These are phyloP conservation scores for Erpetoichthys calabaricus DNA, from an alignment of 2,797 vertebrate species.

Conservation along the genomic window DNA sequence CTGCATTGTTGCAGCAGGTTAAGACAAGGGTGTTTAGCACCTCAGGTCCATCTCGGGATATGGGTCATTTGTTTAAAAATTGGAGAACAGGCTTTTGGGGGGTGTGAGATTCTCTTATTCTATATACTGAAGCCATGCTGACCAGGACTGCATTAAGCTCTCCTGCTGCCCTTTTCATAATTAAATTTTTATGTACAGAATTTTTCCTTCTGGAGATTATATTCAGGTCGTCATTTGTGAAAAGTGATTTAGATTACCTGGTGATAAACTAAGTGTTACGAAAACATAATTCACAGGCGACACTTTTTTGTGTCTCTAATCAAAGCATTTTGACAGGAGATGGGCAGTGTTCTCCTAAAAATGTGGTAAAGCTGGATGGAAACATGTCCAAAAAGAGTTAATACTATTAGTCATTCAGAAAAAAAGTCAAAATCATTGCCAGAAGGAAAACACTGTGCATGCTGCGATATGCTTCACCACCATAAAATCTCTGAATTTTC, in stretches of 20 bases:
- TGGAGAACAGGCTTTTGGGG: not conserved
- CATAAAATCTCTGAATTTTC: slow-evolving; percentile 44
- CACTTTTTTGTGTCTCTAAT: too few species aligned
- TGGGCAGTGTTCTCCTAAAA: too few species aligned
- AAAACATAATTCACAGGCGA: too few species aligned
- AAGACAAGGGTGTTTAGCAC: not conserved
- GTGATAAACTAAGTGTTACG: too few species aligned
- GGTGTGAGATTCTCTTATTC: slow-evolving; percentile 1
- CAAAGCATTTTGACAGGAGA: too few species aligned
- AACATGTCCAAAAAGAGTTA: too few species aligned
- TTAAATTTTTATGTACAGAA: not conserved
- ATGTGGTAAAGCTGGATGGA: too few species aligned
- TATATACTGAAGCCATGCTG: not conserved
- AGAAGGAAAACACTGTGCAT: too few species aligned
- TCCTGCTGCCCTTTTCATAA: not conserved
- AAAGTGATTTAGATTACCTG: too few species aligned
- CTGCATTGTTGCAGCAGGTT: not conserved
- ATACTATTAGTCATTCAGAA: too few species aligned
- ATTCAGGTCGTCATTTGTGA: too few species aligned
- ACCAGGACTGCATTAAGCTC: not conserved
- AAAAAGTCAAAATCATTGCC: too few species aligned
- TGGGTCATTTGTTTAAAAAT: not conserved
- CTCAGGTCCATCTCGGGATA: not conserved
- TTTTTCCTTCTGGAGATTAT: slow-evolving; percentile 1
- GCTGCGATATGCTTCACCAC: slow-evolving; percentile 26